Evolutionary conservation across 92 coral and sea anemone species (phyloP).

Genomic region (Micromussa lordhowensis): DNA sequence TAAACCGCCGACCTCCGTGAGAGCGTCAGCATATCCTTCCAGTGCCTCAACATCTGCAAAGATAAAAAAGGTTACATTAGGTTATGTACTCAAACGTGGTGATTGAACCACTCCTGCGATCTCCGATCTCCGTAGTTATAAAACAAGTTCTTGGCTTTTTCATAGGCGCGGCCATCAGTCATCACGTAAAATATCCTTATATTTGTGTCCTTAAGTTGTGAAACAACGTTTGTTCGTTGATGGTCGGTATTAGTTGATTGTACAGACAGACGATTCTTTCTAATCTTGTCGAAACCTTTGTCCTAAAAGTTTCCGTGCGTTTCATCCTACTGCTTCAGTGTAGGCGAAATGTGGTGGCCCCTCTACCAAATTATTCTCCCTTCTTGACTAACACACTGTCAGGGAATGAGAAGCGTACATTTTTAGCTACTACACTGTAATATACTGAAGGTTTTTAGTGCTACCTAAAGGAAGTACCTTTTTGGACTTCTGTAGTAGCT

Average conservation of each 20-base stretch:
- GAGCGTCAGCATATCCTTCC: conserved; percentile 90
- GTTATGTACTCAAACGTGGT: neutral
- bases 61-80: neutral
- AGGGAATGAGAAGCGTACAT: neutral
- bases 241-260: too few relatives aligned
- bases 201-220: too few relatives aligned
- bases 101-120: too few relatives aligned
- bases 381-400: neutral
- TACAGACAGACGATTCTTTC: too few relatives aligned
- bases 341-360: neutral
- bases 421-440: too few relatives aligned
- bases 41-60: conserved; percentile 82
- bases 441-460: neutral
- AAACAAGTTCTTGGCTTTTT: too few relatives aligned
- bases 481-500: conserved; percentile 38
- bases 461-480: conserved; percentile 39
- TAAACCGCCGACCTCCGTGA: conserved; percentile 86
- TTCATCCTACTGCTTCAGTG: neutral
- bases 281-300: too few relatives aligned
- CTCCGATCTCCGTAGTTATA: too few relatives aligned
- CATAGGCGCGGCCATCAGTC: too few relatives aligned
- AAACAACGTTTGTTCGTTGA: too few relatives aligned
- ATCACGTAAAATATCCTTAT: too few relatives aligned
- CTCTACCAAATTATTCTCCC: neutral
- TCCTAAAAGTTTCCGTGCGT: neutral